Evolutionary conservation across 2,888 invertebrate genomes (phyloP).

Genomic region (Periphyllus acericola): DNA sequence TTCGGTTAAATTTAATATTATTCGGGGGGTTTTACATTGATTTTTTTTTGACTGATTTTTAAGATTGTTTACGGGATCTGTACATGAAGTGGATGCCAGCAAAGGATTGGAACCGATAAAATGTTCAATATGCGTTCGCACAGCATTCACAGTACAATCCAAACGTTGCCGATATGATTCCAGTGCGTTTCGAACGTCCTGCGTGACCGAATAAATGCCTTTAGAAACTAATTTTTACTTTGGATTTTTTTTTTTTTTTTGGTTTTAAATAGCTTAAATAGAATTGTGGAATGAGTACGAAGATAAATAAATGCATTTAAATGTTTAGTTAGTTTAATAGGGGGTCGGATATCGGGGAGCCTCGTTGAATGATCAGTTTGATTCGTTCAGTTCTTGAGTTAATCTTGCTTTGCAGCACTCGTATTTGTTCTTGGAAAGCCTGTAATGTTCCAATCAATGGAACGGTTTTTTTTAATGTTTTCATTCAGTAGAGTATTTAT

Average conservation of each 20-base stretch:
- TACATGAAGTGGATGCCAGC: conserved; percentile 56
- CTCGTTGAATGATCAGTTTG: conserved; percentile 86
- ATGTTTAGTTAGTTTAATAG: conserved; percentile 47
- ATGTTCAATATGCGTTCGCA: conserved; percentile 53
- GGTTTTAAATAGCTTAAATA: conserved; percentile 44
- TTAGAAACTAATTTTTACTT: conserved; percentile 57
- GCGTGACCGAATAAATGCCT: conserved; percentile 59
- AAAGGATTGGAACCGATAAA: conserved; percentile 58
- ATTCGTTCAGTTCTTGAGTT: conserved; percentile 88
- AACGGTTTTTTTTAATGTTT: conserved; percentile 45
- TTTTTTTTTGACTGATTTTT: conserved; percentile 13
- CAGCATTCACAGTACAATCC: conserved; percentile 51
- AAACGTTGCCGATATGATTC: conserved; percentile 51
- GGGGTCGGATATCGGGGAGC: conserved; percentile 76
- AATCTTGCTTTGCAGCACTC: conserved; percentile 87
- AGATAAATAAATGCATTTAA: conserved; percentile 48
- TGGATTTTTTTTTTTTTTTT: conserved; percentile 30
- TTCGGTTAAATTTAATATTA: conserved; percentile 27
- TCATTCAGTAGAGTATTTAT: conserved; percentile 36
- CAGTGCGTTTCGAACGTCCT: conserved; percentile 61
- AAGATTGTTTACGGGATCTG: conserved; percentile 45
- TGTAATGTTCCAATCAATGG: conserved; percentile 68
- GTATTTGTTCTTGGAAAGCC: conserved; percentile 87
- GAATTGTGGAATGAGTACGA: conserved; percentile 46
- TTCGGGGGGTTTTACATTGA: conserved; percentile 9